These are phyloP conservation scores for Prolemur simus DNA, from an alignment of 2,113 vertebrate species.

Conservation along the genomic window DNA sequence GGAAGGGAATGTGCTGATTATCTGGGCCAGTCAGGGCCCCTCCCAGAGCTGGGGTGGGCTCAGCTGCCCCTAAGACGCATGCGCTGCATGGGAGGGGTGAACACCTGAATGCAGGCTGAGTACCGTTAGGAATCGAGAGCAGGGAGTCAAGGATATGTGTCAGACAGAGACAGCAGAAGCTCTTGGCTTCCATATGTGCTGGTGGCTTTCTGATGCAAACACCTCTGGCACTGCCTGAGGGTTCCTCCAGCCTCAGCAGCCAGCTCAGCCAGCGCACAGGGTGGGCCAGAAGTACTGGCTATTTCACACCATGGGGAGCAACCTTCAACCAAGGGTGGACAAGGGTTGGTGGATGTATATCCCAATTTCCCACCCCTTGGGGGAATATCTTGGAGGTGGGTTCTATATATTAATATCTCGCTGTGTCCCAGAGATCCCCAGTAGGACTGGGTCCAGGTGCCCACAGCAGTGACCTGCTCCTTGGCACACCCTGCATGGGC, in stretches of 20 bases:
- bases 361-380: not conserved
- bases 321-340: not conserved
- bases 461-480: not conserved
- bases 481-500: not conserved
- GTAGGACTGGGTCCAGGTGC: not conserved
- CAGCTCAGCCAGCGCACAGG: not conserved
- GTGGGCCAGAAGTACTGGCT: not conserved
- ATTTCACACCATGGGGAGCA: not conserved
- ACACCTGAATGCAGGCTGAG: not conserved
- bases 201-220: not conserved
- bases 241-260: not conserved
- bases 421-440: not conserved
- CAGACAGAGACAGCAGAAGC: not conserved
- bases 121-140: not conserved
- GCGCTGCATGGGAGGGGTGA: not conserved
- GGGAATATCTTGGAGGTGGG: not conserved
- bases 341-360: not conserved
- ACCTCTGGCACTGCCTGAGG: not conserved
- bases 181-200: not conserved
- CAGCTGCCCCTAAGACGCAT: not conserved
- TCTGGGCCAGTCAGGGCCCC: not conserved
- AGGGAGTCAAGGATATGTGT: not conserved
- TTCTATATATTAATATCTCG: not conserved
- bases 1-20: not conserved
- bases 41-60: not conserved